These are phyloP conservation scores for Callosobruchus maculatus DNA, from an alignment of 2,888 invertebrate species.

Conservation along the genomic window DNA sequence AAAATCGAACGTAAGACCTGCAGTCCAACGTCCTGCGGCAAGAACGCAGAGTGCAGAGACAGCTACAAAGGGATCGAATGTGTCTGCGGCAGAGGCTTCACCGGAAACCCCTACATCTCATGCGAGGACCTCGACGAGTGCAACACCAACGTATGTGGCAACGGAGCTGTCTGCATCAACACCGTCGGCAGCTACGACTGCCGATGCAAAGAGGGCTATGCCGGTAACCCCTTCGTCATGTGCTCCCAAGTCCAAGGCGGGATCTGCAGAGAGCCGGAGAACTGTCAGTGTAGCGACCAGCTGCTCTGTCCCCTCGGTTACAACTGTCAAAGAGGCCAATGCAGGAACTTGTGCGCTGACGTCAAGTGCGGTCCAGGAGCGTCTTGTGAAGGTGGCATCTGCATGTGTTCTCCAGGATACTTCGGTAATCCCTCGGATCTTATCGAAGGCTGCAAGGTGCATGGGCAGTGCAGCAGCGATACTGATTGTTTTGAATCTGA, in stretches of 20 bases:
- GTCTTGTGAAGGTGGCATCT: constrained; percentile 74
- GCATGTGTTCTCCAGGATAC: constrained; percentile 76
- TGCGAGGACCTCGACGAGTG: constrained; percentile 86
- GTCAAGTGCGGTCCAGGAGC: constrained; percentile 79
- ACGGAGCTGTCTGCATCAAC: constrained; percentile 86
- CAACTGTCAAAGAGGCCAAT: constrained; percentile 68
- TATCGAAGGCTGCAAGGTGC: constrained; percentile 65
- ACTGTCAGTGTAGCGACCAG: constrained; percentile 68
- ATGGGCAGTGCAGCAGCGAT: constrained; percentile 77
- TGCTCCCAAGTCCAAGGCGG: constrained; percentile 70
- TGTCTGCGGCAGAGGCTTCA: constrained; percentile 75
- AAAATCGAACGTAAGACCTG: constrained; percentile 69
- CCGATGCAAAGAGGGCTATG: constrained; percentile 77
- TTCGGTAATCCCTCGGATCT: constrained; percentile 72
- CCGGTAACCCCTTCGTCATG: constrained; percentile 83
- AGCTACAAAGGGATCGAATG: constrained; percentile 74
- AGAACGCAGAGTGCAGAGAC: constrained; percentile 75
- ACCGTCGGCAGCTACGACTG: constrained; percentile 87
- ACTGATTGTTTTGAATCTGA: constrained; percentile 78
- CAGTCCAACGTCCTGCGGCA: constrained; percentile 69
- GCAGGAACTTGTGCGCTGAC: constrained; percentile 72
- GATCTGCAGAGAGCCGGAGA: constrained; percentile 65
- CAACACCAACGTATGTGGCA: constrained; percentile 72
- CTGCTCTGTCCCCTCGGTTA: constrained; percentile 75
- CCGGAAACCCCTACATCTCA: constrained; percentile 79